Conservation (phyloP, 2,113 vertebrate genomes). For the Alosa alosa region DNA sequence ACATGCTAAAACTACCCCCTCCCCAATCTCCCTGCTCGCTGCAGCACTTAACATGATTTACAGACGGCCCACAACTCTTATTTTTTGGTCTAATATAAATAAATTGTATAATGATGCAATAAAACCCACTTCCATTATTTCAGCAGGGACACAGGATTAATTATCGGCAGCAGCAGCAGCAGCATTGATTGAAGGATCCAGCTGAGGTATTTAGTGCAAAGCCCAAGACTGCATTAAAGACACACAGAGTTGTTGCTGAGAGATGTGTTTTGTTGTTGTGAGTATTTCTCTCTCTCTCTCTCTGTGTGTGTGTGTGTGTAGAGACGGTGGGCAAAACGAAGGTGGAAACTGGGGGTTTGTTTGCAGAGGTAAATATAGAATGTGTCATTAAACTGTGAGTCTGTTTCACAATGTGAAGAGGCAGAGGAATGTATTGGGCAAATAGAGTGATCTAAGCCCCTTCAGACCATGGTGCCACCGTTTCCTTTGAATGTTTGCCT, state of each 20-base stretch:
- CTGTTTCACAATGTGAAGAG: neutral
- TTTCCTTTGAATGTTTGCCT: neutral
- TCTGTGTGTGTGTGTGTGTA: neutral
- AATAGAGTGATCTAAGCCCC: neutral
- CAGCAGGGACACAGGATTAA: slow-evolving; percentile 45
- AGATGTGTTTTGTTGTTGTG: slow-evolving; percentile 20
- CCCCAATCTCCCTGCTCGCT: slow-evolving; percentile 28
- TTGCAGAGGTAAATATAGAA: slow-evolving; percentile 9
- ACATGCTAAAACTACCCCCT: slow-evolving; percentile 20
- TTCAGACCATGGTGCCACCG: neutral
- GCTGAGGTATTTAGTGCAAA: slow-evolving; percentile 41
- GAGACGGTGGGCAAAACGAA: slow-evolving; percentile 16
- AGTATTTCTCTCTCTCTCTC: neutral
- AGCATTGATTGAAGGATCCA: slow-evolving; percentile 42
- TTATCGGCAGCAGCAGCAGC: slow-evolving; percentile 41
- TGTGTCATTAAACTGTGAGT: slow-evolving; percentile 15
- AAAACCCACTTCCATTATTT: slow-evolving; percentile 50
- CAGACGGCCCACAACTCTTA: slow-evolving; percentile 32
- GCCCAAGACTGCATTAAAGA: slow-evolving; percentile 41
- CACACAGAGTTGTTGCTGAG: slow-evolving; percentile 24
- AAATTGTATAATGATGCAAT: slow-evolving; percentile 49
- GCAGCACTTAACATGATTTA: slow-evolving; percentile 45
- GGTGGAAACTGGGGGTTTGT: slow-evolving; percentile 19
- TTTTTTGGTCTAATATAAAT: slow-evolving; percentile 47
- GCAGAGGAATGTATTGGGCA: neutral